Evolutionary conservation across 2,797 vertebrate genomes (phyloP).

Genomic region (Hephaestus fuliginosus): DNA sequence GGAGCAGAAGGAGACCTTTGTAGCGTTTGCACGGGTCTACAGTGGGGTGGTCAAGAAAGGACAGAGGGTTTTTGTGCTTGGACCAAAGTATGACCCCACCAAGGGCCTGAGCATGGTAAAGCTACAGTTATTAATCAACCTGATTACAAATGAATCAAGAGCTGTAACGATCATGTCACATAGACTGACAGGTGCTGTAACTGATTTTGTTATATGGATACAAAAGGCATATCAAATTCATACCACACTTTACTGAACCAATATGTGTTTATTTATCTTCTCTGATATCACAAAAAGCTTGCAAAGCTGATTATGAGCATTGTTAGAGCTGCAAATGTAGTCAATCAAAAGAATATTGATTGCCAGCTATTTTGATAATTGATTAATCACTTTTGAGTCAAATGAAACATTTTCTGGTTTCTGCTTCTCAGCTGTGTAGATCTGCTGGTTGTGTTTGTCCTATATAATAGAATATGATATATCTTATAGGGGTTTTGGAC

Average conservation of each 20-base stretch:
- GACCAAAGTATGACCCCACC: conserved; percentile 94
- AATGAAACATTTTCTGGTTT: too few relatives aligned
- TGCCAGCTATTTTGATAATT: too few relatives aligned
- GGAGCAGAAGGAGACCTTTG: conserved; percentile 87
- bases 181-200: not conserved
- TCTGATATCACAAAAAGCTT: too few relatives aligned
- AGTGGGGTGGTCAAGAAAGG: conserved; percentile 90
- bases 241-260: not conserved
- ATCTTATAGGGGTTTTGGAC: too few relatives aligned
- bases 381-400: too few relatives aligned
- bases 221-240: too few relatives aligned
- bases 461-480: too few relatives aligned
- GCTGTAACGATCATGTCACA: too few relatives aligned
- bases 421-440: too few relatives aligned
- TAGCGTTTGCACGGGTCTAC: conserved; percentile 96
- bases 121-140: not conserved
- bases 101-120: conserved; percentile 90
- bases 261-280: not conserved
- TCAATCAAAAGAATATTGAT: not conserved
- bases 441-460: too few relatives aligned
- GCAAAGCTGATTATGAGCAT: not conserved
- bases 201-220: not conserved
- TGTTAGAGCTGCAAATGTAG: not conserved
- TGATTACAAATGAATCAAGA: not conserved
- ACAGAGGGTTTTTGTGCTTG: conserved; percentile 92